Percentiles rank a stretch among this genome's conserved stretches.
These are phyloP conservation scores for Polia nebulosa DNA, from an alignment of 2,888 invertebrate genomes.

Conservation along the genomic window DNA sequence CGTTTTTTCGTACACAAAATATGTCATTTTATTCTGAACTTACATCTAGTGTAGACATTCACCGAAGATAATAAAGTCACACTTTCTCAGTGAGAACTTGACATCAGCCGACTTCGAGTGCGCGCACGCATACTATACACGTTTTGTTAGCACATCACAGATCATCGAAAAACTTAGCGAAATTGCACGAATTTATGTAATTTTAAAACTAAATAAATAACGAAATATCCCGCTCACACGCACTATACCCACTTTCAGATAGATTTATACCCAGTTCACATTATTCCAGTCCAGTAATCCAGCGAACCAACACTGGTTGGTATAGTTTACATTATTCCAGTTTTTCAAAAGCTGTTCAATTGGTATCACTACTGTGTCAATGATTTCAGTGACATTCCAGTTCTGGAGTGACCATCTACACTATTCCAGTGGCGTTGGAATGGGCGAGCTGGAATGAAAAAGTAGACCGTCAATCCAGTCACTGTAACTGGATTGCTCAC, in stretches of 20 bases:
- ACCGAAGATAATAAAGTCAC: slow-evolving; percentile 61
- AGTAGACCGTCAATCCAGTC: too few species aligned
- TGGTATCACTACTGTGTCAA: too few species aligned
- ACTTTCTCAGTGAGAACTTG: slow-evolving; percentile 61
- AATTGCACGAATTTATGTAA: slow-evolving; percentile 75
- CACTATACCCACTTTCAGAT: slow-evolving; percentile 2
- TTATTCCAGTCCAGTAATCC: too few species aligned
- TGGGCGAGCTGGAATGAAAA: too few species aligned
- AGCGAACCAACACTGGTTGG: too few species aligned
- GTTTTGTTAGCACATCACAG: slow-evolving; percentile 88
- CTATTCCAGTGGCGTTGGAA: too few species aligned
- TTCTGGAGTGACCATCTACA: too few species aligned
- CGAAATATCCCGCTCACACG: slow-evolving; percentile 18
- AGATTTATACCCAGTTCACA: too few species aligned
- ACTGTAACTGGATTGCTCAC: too few species aligned
- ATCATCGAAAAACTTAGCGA: slow-evolving; percentile 76
- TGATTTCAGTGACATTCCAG: too few species aligned
- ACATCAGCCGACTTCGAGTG: slow-evolving; percentile 67
- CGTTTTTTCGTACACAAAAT: slow-evolving; percentile 86
- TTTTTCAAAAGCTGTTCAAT: too few species aligned
- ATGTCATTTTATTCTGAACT: slow-evolving; percentile 86
- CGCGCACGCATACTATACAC: slow-evolving; percentile 70
- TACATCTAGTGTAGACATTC: slow-evolving; percentile 70
- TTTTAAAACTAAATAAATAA: slow-evolving; percentile 59
- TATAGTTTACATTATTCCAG: too few species aligned